Evolutionary conservation across 1,140 invertebrate genomes (phyloP).

Genomic region (Protaetia brevitarsis): DNA sequence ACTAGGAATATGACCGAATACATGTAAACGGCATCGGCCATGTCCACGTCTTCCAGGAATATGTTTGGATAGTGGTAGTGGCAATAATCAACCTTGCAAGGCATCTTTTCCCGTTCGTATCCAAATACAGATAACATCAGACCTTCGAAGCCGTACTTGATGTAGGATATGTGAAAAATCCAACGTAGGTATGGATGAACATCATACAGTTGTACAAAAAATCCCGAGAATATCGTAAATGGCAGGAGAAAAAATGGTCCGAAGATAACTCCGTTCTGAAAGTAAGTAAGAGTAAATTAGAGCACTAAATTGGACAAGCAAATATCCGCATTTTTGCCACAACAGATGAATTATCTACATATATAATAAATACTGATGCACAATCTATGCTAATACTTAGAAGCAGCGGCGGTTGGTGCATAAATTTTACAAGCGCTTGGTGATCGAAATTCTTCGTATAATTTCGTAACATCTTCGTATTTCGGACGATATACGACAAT

Average conservation of each 20-base stretch:
- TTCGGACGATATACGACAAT: too few species aligned
- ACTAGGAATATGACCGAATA: constrained; percentile 42
- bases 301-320: too few species aligned
- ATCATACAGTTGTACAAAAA: constrained; percentile 82
- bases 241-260: constrained; percentile 80
- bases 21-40: constrained; percentile 65
- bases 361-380: too few species aligned
- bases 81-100: constrained; percentile 64
- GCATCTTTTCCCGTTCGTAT: constrained; percentile 64
- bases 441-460: too few species aligned
- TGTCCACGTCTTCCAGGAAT: constrained; percentile 70
- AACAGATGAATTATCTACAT: too few species aligned
- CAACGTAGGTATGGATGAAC: constrained; percentile 76
- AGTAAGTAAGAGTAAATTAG: constrained; percentile 37
- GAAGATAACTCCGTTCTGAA: constrained; percentile 77
- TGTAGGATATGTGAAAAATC: constrained; percentile 83
- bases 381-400: too few species aligned
- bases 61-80: constrained; percentile 67
- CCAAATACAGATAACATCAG: constrained; percentile 61
- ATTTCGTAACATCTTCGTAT: too few species aligned
- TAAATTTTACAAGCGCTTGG: too few species aligned
- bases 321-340: too few species aligned
- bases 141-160: constrained; percentile 76
- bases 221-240: constrained; percentile 84
- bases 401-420: too few species aligned